These are phyloP conservation scores for Sphaeridia pumilis DNA, from an alignment of 2,888 invertebrate genomes.

Conservation along the genomic window DNA sequence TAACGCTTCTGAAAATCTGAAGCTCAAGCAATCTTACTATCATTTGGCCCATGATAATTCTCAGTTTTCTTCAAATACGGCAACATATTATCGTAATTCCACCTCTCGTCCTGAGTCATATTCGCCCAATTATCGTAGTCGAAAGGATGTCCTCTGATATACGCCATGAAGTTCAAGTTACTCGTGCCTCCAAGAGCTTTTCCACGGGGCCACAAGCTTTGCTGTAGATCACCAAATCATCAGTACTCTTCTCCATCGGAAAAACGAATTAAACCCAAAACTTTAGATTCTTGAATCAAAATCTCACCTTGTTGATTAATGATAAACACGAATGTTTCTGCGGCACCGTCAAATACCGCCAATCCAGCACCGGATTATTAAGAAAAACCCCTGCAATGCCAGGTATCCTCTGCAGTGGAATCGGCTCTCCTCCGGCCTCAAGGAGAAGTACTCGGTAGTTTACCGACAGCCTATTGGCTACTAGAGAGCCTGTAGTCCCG, in stretches of 20 bases:
- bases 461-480: slow-evolving; percentile 21
- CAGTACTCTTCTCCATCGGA: not conserved
- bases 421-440: slow-evolving; percentile 25
- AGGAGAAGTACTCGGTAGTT: slow-evolving; percentile 18
- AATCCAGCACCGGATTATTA: slow-evolving; percentile 20
- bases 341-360: slow-evolving; percentile 21
- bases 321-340: slow-evolving; percentile 26
- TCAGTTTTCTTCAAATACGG: slow-evolving; percentile 15
- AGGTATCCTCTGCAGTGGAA: slow-evolving; percentile 23
- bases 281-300: no score
- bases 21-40: no score
- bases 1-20: no score
- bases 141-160: slow-evolving; percentile 15
- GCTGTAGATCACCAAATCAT: slow-evolving; percentile 3
- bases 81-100: slow-evolving; percentile 18
- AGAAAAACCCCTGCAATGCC: slow-evolving; percentile 18
- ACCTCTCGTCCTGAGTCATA: slow-evolving; percentile 11
- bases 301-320: slow-evolving; percentile 19
- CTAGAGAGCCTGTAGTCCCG: slow-evolving; percentile 11
- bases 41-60: slow-evolving; percentile 13
- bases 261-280: not conserved
- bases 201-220: slow-evolving; percentile 19
- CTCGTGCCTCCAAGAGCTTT: slow-evolving; percentile 17
- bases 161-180: slow-evolving; percentile 18
- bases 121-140: slow-evolving; percentile 22